These are phyloP conservation scores for Sorex araneus DNA, from an alignment of 2,113 vertebrate species.

Conservation along the genomic window DNA sequence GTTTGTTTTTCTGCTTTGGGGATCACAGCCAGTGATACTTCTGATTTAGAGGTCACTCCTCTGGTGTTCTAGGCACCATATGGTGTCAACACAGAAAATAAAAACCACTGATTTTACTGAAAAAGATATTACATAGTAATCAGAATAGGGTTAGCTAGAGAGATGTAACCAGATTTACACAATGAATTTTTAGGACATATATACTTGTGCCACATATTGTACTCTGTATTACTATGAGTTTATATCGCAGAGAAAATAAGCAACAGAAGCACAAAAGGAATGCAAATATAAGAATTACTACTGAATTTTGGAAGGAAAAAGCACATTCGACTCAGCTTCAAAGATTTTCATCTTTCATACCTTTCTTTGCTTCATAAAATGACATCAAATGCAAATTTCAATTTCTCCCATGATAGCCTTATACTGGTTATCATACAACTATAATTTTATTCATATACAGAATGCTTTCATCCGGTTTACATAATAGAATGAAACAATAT, in stretches of 20 bases:
- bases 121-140: slow-evolving; percentile 37
- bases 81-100: neutral
- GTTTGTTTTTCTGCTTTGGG: too few species aligned
- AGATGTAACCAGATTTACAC: neutral
- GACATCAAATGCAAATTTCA: slow-evolving; percentile 36
- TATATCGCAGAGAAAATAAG: neutral
- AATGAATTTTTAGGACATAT: slow-evolving; percentile 9
- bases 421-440: slow-evolving; percentile 9
- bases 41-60: slow-evolving; percentile 7
- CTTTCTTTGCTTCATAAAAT: slow-evolving; percentile 41
- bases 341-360: slow-evolving; percentile 46
- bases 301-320: neutral
- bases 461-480: slow-evolving; percentile 54
- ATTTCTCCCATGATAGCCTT: slow-evolving; percentile 22
- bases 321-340: slow-evolving; percentile 33
- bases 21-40: neutral
- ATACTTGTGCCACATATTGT: neutral
- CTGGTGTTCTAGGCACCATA: neutral
- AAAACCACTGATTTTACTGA: neutral
- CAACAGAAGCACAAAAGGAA: slow-evolving; percentile 38
- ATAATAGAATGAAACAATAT: slow-evolving; percentile 32
- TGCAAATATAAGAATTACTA: neutral
- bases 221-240: neutral
- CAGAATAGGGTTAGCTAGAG: neutral
- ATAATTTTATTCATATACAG: neutral